Evolutionary conservation across 2,113 vertebrate species (phyloP).

Genomic region (Bufo gargarizans): DNA sequence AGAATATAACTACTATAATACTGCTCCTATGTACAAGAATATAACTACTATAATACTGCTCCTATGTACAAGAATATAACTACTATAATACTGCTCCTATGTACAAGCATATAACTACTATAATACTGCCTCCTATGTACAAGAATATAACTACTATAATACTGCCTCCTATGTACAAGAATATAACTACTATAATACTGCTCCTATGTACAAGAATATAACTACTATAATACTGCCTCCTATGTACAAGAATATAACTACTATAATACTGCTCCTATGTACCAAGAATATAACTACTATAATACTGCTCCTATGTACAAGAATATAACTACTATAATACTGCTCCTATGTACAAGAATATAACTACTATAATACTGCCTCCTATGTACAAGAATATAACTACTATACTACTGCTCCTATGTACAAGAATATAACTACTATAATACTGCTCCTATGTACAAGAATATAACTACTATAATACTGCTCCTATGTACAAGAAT

Average conservation of each 20-base stretch:
- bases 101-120: constrained; percentile 3
- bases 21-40: neutral
- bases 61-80: constrained; percentile 1
- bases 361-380: constrained; percentile 4
- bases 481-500: neutral
- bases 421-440: too few species aligned
- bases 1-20: neutral
- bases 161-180: neutral
- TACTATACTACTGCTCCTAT: too few species aligned
- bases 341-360: constrained; percentile 1
- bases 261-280: neutral
- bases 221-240: neutral
- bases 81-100: neutral
- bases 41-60: neutral
- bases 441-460: too few species aligned
- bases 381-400: neutral
- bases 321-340: constrained; percentile 14
- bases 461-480: neutral
- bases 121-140: neutral
- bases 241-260: neutral
- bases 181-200: neutral
- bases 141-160: constrained; percentile 2
- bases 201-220: neutral
- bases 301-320: neutral
- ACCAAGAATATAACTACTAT: constrained; percentile 6